phyloP scores from a whole-genome alignment of 2,888 invertebrate genomes.

The Lasius fuliginosus region DNA sequence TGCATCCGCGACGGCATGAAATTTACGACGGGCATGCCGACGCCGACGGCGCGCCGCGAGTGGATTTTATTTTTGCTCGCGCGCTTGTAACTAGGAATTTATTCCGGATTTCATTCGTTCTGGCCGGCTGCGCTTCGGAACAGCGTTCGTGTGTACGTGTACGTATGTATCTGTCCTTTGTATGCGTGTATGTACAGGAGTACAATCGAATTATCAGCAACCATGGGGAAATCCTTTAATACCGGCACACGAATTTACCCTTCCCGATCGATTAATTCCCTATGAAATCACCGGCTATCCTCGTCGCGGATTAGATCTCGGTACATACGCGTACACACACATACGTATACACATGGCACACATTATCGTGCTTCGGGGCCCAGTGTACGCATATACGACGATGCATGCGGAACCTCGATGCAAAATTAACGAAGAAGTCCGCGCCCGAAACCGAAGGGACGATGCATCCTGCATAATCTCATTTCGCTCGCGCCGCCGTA shows the following conservation, averaged over 20 bases:
- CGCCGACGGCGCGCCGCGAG: constrained; percentile 18
- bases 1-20: constrained; percentile 50
- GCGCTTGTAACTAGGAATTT: constrained; percentile 67
- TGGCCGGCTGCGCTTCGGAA: constrained; percentile 62
- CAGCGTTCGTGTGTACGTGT: constrained; percentile 20
- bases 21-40: constrained; percentile 43
- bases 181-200: constrained; percentile 50
- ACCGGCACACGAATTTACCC: constrained; percentile 74
- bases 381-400: constrained; percentile 32
- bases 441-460: constrained; percentile 57
- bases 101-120: constrained; percentile 73
- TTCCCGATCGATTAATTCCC: constrained; percentile 77
- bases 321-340: constrained; percentile 44
- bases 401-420: constrained; percentile 61
- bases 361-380: constrained; percentile 18
- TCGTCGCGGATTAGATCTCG: constrained; percentile 73
- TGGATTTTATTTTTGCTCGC: constrained; percentile 55
- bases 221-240: constrained; percentile 78
- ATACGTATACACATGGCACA: neutral
- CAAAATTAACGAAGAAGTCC: constrained; percentile 76
- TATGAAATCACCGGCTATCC: constrained; percentile 75
- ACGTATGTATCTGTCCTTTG: neutral
- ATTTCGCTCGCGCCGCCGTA: constrained; percentile 48
- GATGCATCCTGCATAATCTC: constrained; percentile 67
- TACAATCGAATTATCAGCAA: constrained; percentile 78